A percentile compares a stretch with the other conserved stretches of the same genome.
Evolutionary conservation across 2,888 invertebrate species (phyloP).

Genomic region (Patella pellucida): DNA sequence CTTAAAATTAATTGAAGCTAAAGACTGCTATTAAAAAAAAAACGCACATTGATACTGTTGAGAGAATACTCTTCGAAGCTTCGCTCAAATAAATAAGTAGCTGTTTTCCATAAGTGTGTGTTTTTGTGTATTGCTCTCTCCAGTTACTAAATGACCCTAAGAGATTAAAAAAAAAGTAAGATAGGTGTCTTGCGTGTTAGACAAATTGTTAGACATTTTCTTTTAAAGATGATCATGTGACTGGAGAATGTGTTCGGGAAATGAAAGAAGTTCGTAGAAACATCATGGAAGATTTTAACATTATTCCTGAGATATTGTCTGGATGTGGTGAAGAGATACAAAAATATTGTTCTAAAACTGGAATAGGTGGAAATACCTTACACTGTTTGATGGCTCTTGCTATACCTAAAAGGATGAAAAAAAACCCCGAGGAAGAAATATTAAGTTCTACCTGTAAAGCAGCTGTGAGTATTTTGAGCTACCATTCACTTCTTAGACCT

Average conservation of each 20-base stretch:
- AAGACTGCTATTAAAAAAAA: too few species aligned
- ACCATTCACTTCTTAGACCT: too few species aligned
- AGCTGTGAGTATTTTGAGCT: conserved; percentile 40
- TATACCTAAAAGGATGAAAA: conserved; percentile 72
- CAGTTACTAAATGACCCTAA: too few species aligned
- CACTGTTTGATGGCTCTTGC: conserved; percentile 96
- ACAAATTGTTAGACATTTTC: background rate
- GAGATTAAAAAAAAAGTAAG: too few species aligned
- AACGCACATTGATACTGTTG: too few species aligned
- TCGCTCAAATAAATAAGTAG: too few species aligned
- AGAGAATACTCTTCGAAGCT: too few species aligned
- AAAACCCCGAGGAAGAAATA: background rate
- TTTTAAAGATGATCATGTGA: conserved; percentile 46
- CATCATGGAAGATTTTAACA: conserved; percentile 91
- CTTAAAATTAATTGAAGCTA: too few species aligned
- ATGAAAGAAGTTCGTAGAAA: conserved; percentile 91
- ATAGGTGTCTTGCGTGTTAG: too few species aligned
- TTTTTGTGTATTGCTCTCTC: too few species aligned
- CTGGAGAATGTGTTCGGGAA: conserved; percentile 84
- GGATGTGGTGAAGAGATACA: conserved; percentile 89
- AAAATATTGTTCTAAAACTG: conserved; percentile 74
- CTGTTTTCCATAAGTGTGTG: too few species aligned
- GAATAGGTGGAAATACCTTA: conserved; percentile 88
- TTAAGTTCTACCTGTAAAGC: conserved; percentile 40
- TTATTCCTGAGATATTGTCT: conserved; percentile 92